Evolutionary conservation across 2,888 invertebrate species (phyloP).

Genomic region (Ormyrus rosae): DNA sequence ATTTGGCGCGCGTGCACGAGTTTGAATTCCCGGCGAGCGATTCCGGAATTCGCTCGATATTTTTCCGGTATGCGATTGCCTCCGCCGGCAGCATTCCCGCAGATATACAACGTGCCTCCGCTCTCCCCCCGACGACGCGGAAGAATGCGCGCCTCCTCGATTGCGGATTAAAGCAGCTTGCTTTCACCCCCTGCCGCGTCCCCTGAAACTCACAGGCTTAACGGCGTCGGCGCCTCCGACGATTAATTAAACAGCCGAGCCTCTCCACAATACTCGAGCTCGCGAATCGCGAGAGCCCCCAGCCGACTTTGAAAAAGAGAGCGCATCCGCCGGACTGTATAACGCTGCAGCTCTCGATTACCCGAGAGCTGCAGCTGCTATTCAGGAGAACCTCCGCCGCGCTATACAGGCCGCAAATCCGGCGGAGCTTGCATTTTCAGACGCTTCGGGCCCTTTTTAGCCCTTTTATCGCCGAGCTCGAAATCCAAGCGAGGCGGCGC

Average conservation of each 20-base stretch:
- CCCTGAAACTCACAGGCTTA: not conserved
- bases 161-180: not conserved
- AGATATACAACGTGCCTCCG: too few species aligned
- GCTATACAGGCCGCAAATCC: slow-evolving; percentile 11
- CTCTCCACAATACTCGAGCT: not conserved
- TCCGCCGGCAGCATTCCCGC: slow-evolving; percentile 3
- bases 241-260: slow-evolving; percentile 39
- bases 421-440: slow-evolving; percentile 27
- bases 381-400: not conserved
- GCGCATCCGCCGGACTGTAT: not conserved
- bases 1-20: slow-evolving; percentile 6
- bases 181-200: not conserved
- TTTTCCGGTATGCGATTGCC: slow-evolving; percentile 45
- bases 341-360: slow-evolving; percentile 22
- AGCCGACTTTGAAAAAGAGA: slow-evolving; percentile 17
- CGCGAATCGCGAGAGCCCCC: not conserved
- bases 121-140: slow-evolving; percentile 17
- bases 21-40: not conserved
- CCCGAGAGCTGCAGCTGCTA: not conserved
- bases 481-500: slow-evolving; percentile 3
- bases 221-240: slow-evolving; percentile 8
- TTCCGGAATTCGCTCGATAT: slow-evolving; percentile 28
- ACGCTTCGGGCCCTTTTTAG: not conserved
- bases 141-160: slow-evolving; percentile 29
- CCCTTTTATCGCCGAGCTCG: slow-evolving; percentile 11